Conservation (phyloP, 2,113 vertebrate species). For the Petromus typicus region DNA sequence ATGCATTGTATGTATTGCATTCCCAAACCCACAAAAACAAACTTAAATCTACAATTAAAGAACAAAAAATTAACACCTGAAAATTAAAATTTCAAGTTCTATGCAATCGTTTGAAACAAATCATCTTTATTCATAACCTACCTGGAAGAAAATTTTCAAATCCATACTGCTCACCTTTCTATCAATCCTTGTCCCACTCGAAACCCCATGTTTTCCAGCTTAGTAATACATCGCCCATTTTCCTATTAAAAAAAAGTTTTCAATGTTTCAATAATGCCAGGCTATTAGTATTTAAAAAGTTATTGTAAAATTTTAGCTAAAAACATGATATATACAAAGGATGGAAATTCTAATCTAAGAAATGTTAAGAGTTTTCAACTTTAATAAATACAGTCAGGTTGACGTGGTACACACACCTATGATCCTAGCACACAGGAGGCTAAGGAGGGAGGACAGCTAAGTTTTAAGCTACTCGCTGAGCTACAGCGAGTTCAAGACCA, state of each 20-base stretch:
- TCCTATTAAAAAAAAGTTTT: slow-evolving; percentile 88
- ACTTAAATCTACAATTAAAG: slow-evolving; percentile 47
- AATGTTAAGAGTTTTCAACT: not conserved
- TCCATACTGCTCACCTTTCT: slow-evolving; percentile 91
- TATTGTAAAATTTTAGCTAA: not conserved
- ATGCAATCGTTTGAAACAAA: slow-evolving; percentile 46
- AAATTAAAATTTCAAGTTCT: slow-evolving; percentile 52
- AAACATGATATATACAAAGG: not conserved
- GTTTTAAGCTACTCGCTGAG: no score
- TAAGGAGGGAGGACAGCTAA: not conserved
- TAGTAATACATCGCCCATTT: slow-evolving; percentile 94
- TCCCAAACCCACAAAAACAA: not conserved
- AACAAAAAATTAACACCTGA: slow-evolving; percentile 5
- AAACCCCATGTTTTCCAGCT: slow-evolving; percentile 96
- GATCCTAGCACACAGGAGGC: not conserved
- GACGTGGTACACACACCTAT: not conserved
- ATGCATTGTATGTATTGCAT: not conserved
- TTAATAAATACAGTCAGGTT: not conserved
- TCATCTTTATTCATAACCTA: slow-evolving; percentile 71
- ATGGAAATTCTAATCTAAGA: not conserved
- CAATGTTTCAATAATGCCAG: slow-evolving; percentile 22
- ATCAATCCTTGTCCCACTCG: slow-evolving; percentile 96
- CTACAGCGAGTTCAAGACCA: no score
- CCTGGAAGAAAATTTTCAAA: slow-evolving; percentile 82
- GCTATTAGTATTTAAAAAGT: slow-evolving; percentile 19